Evolutionary conservation across 1,140 invertebrate genomes (phyloP).

Genomic region (Homalodisca vitripennis): DNA sequence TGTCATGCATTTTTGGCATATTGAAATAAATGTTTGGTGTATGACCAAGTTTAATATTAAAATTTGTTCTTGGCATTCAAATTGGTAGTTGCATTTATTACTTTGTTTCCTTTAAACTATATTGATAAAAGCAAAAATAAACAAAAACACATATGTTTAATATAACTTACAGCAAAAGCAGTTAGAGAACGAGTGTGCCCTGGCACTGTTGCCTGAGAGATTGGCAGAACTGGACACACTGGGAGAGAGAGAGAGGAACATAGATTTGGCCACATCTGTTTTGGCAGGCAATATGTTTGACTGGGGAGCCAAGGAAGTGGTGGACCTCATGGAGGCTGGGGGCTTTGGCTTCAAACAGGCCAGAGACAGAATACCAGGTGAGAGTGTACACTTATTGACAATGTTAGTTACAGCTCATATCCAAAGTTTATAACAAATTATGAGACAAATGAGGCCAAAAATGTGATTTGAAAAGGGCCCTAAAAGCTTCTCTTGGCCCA

Average conservation of each 20-base stretch:
- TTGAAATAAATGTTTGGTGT: too few relatives aligned
- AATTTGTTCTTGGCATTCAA: too few relatives aligned
- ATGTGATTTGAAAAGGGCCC: not conserved
- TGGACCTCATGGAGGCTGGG: constrained; percentile 73
- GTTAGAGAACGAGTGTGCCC: constrained; percentile 64
- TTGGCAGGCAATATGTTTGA: constrained; percentile 93
- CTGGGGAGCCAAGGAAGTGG: constrained; percentile 91
- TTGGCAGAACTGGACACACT: constrained; percentile 57
- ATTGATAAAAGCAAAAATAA: not conserved
- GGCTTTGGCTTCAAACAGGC: constrained; percentile 82
- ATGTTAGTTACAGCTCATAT: not conserved
- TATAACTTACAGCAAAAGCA: constrained; percentile 59
- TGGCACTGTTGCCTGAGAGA: constrained; percentile 53
- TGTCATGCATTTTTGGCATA: too few relatives aligned
- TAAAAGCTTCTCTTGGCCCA: not conserved
- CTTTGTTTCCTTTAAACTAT: not conserved
- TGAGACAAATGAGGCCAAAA: not conserved
- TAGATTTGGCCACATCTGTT: constrained; percentile 59
- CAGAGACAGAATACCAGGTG: constrained; percentile 66
- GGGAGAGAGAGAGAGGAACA: constrained; percentile 53
- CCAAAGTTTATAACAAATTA: not conserved
- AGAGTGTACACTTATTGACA: constrained; percentile 1
- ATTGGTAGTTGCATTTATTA: too few relatives aligned
- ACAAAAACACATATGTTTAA: not conserved
- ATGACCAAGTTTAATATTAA: too few relatives aligned